phyloP scores from a whole-genome alignment of 2,113 vertebrate genomes.

The Gallinago undulata region DNA sequence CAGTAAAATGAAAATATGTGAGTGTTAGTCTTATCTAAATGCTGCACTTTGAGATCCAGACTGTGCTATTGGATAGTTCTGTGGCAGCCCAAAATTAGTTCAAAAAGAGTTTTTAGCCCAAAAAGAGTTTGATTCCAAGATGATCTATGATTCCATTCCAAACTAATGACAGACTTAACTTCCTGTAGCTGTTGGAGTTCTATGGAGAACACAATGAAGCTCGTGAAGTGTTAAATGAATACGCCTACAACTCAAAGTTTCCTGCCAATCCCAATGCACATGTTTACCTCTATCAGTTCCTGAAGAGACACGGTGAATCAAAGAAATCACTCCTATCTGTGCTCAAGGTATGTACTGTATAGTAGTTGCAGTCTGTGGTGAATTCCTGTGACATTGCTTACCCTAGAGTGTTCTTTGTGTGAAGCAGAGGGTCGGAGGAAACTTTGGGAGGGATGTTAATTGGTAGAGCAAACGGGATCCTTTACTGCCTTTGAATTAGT shows the following conservation, averaged over 20 bases:
- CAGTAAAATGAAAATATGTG: neutral
- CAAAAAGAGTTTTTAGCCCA: no score
- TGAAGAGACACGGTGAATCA: slow-evolving; percentile 78
- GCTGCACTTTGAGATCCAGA: neutral
- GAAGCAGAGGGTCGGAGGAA: neutral
- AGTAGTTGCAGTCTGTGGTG: neutral
- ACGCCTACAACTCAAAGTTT: slow-evolving; percentile 85
- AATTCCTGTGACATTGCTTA: neutral
- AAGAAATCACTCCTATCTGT: slow-evolving; percentile 72
- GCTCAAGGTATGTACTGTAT: slow-evolving; percentile 78
- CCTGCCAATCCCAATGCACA: slow-evolving; percentile 93
- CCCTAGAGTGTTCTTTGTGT: neutral
- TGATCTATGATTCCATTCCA: neutral
- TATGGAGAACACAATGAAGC: slow-evolving; percentile 80
- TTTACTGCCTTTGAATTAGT: neutral
- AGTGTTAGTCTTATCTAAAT: neutral
- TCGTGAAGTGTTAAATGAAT: slow-evolving; percentile 79
- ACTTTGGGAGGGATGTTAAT: neutral
- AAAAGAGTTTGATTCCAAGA: neutral
- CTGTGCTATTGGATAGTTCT: neutral
- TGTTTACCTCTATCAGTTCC: slow-evolving; percentile 84
- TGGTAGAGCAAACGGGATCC: neutral
- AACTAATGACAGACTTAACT: neutral
- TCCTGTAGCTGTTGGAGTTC: slow-evolving; percentile 86
- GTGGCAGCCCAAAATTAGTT: neutral